Evolutionary conservation across 2,113 vertebrate genomes (phyloP).

Genomic region (Opisthocomus hoazin): DNA sequence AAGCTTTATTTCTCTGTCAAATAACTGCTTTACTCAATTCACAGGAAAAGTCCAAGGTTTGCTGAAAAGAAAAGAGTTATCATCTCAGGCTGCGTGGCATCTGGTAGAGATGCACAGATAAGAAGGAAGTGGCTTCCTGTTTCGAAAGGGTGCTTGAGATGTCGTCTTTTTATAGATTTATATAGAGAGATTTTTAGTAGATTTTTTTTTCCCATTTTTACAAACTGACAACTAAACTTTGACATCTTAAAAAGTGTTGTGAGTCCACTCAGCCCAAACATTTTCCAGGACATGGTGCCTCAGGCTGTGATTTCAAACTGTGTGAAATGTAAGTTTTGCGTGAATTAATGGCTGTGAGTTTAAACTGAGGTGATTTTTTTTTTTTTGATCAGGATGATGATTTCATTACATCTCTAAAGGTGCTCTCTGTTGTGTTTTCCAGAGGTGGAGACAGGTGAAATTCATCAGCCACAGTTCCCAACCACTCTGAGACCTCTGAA

Average conservation of each 20-base stretch:
- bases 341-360: background rate
- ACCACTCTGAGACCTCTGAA: background rate
- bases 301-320: background rate
- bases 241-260: background rate
- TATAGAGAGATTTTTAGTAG: too few species aligned
- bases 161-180: too few species aligned
- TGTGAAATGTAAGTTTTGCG: background rate
- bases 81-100: accelerated
- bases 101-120: background rate
- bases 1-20: background rate
- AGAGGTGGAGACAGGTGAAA: background rate
- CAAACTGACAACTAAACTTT: background rate
- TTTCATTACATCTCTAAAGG: background rate
- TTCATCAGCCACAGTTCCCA: background rate
- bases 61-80: background rate
- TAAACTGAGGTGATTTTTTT: background rate
- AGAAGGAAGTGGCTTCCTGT: background rate
- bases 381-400: background rate
- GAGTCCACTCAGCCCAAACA: background rate
- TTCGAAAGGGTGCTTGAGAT: background rate
- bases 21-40: background rate
- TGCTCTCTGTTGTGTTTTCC: background rate
- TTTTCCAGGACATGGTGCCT: background rate
- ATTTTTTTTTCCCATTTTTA: background rate
- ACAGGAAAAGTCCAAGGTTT: background rate